Percentiles rank a stretch among this genome's conserved stretches.
These are phyloP conservation scores for Barnardius zonarius DNA, from an alignment of 2,113 vertebrate species.

Conservation along the genomic window DNA sequence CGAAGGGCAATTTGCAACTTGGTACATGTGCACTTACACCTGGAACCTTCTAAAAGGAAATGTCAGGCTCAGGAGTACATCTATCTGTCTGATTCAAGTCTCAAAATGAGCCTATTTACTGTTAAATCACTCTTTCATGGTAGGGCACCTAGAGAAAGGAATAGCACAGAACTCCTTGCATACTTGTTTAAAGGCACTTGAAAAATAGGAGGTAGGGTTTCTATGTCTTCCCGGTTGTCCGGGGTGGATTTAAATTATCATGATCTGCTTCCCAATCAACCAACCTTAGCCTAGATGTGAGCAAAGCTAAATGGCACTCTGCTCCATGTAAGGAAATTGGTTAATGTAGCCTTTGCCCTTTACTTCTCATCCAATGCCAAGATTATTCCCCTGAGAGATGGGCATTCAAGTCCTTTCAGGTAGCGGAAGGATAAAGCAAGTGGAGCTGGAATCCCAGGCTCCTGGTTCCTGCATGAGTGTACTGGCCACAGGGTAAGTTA, in stretches of 20 bases:
- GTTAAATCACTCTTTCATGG: not conserved
- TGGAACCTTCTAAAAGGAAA: not conserved
- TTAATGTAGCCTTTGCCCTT: not conserved
- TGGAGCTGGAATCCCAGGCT: not conserved
- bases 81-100: not conserved
- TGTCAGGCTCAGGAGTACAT: not conserved
- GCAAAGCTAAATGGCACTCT: not conserved
- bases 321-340: not conserved
- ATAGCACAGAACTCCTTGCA: not conserved
- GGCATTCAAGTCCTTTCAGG: not conserved
- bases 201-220: not conserved
- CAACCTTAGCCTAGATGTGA: not conserved
- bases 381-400: not conserved
- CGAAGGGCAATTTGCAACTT: not conserved
- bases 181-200: not conserved
- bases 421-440: not conserved
- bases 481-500: not conserved
- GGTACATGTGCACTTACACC: not conserved
- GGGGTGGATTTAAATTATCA: not conserved
- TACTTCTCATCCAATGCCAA: not conserved
- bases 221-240: not conserved
- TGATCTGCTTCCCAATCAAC: not conserved
- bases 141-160: not conserved
- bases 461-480: not conserved
- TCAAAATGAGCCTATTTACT: not conserved